Conservation (phyloP, 2,888 invertebrate genomes). For the Sarcophaga variegata region DNA sequence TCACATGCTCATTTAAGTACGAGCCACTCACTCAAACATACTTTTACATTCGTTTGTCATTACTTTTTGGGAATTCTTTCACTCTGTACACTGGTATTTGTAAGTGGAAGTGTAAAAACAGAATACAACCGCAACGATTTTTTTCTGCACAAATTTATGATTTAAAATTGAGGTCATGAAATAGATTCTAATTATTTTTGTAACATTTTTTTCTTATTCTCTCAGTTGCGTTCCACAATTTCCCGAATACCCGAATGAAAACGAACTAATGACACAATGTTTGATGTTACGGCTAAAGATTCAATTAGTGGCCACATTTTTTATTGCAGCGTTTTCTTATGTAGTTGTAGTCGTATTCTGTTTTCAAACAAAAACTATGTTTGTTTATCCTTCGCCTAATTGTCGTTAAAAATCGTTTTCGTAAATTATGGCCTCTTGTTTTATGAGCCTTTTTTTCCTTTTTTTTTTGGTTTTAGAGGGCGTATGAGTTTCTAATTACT, state of each 20-base stretch:
- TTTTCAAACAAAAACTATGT: background rate
- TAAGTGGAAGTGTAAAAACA: too few species aligned
- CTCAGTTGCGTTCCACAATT: too few species aligned
- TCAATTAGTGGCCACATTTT: too few species aligned
- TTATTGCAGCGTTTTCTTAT: background rate
- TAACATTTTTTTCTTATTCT: too few species aligned
- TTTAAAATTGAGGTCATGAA: too few species aligned
- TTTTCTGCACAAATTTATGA: too few species aligned
- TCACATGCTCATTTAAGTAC: background rate
- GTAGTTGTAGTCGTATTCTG: background rate
- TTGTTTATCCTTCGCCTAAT: background rate
- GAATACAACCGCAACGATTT: too few species aligned
- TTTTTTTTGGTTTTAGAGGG: constrained; percentile 33
- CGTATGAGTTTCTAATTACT: constrained; percentile 56
- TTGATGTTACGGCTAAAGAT: too few species aligned
- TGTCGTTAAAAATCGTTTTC: background rate
- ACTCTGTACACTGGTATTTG: background rate
- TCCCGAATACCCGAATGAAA: too few species aligned
- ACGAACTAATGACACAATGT: too few species aligned
- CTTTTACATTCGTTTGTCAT: background rate
- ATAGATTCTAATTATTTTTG: too few species aligned
- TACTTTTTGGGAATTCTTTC: background rate
- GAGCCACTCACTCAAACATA: background rate
- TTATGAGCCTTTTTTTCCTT: background rate
- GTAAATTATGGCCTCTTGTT: background rate